Evolutionary conservation across 2,797 vertebrate species (phyloP).

Genomic region (Acestrorhynchus altus): DNA sequence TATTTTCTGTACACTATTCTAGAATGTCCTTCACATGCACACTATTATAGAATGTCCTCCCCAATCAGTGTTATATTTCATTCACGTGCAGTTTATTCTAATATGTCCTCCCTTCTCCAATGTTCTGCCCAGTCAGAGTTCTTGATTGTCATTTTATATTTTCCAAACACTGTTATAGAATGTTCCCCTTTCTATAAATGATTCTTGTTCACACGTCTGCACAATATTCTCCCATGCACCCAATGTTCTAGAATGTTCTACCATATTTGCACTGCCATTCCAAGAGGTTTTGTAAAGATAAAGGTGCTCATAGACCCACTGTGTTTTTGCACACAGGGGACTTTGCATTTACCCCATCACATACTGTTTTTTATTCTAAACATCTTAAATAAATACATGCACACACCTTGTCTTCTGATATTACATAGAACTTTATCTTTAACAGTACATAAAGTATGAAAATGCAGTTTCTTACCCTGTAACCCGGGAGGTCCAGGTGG

Average conservation of each 20-base stretch:
- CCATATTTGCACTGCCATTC: background rate
- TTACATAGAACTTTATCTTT: too few species aligned
- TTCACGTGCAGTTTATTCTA: background rate
- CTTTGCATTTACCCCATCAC: too few species aligned
- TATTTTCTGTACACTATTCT: background rate
- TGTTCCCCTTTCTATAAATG: background rate
- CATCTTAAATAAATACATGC: too few species aligned
- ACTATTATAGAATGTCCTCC: background rate
- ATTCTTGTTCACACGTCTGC: background rate
- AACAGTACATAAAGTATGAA: background rate
- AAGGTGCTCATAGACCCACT: too few species aligned
- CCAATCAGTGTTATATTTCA: background rate
- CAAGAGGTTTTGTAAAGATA: too few species aligned
- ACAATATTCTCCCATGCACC: background rate
- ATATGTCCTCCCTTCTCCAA: background rate
- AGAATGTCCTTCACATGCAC: background rate
- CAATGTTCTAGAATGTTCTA: background rate
- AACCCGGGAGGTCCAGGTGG: conserved; percentile 77
- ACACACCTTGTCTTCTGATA: too few species aligned
- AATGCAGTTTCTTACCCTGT: conserved; percentile 64
- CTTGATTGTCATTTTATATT: too few species aligned
- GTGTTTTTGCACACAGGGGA: too few species aligned
- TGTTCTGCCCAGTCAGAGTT: too few species aligned
- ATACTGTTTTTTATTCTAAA: too few species aligned
- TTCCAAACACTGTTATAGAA: background rate